Evolutionary conservation across 2,888 invertebrate genomes (phyloP).

Genomic region (Limulus polyphemus): DNA sequence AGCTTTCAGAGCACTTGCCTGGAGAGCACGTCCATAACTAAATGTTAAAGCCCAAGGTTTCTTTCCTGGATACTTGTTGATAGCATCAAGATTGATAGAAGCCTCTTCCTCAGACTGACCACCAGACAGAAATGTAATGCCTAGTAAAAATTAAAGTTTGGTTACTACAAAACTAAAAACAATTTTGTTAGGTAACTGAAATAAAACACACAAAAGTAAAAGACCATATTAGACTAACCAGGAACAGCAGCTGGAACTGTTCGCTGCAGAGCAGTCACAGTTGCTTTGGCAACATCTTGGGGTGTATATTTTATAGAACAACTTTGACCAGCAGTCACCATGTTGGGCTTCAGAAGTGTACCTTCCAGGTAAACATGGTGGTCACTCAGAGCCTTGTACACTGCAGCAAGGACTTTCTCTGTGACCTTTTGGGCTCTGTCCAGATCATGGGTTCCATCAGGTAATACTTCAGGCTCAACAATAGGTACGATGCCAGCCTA

Average conservation of each 20-base stretch:
- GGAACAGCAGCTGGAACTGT: slow-evolving; percentile 94
- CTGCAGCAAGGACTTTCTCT: slow-evolving; percentile 83
- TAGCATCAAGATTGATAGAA: slow-evolving; percentile 87
- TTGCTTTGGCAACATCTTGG: slow-evolving; percentile 80
- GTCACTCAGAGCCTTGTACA: slow-evolving; percentile 91
- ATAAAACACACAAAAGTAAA: no score
- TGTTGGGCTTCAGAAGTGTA: slow-evolving; percentile 97
- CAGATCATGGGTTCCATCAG: slow-evolving; percentile 93
- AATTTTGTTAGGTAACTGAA: no score
- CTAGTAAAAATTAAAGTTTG: slow-evolving; percentile 33
- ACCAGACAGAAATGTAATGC: slow-evolving; percentile 93
- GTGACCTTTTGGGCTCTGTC: slow-evolving; percentile 88
- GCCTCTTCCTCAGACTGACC: slow-evolving; percentile 98
- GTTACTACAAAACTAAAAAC: no score
- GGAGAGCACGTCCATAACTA: slow-evolving; percentile 92
- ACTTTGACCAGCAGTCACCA: slow-evolving; percentile 87
- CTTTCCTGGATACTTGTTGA: slow-evolving; percentile 69
- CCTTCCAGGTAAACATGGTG: slow-evolving; percentile 97
- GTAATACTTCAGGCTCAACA: slow-evolving; percentile 95
- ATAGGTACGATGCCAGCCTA: slow-evolving; percentile 75
- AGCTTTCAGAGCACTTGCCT: slow-evolving; percentile 87
- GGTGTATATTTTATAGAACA: slow-evolving; percentile 61
- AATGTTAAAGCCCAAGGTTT: slow-evolving; percentile 97
- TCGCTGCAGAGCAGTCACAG: slow-evolving; percentile 79
- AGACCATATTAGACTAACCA: slow-evolving; percentile 11